phyloP scores from a whole-genome alignment of 1,140 invertebrate genomes.

The Halotydeus destructor region DNA sequence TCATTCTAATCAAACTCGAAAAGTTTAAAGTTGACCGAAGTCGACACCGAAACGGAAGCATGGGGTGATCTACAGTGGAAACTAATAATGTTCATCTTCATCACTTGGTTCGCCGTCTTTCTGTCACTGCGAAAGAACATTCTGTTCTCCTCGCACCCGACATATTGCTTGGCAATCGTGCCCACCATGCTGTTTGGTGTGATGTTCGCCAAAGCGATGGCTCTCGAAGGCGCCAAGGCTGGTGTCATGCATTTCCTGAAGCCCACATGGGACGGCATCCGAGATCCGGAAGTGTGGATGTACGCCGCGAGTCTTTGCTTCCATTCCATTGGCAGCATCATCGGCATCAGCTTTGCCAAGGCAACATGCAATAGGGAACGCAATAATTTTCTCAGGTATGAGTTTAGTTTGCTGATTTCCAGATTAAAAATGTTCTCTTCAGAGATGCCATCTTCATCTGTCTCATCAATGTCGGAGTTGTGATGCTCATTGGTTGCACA shows the following conservation, averaged over 20 bases:
- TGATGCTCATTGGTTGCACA: neutral
- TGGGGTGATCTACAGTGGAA: neutral
- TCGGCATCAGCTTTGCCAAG: conserved; percentile 80
- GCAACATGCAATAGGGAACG: conserved; percentile 84
- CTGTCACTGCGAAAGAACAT: conserved; percentile 30
- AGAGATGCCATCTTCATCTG: conserved; percentile 17
- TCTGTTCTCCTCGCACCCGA: conserved; percentile 9
- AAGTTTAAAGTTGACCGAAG: neutral
- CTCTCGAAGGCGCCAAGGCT: conserved; percentile 67
- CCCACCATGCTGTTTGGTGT: conserved; percentile 83
- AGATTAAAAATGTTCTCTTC: too few relatives aligned
- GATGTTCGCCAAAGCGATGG: conserved; percentile 76
- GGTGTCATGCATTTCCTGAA: conserved; percentile 66
- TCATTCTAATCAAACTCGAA: neutral
- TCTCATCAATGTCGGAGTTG: neutral
- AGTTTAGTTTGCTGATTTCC: too few relatives aligned
- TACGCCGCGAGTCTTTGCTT: neutral
- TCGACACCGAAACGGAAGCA: neutral
- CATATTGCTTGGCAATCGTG: conserved; percentile 24
- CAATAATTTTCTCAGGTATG: too few relatives aligned
- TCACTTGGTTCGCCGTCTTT: conserved; percentile 10
- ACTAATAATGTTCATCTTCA: conserved; percentile 6
- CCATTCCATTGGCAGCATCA: conserved; percentile 42
- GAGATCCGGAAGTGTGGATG: conserved; percentile 24
- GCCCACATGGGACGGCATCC: conserved; percentile 50